phyloP scores from a whole-genome alignment of 2,888 invertebrate species.

The Chrysina gloriosa region DNA sequence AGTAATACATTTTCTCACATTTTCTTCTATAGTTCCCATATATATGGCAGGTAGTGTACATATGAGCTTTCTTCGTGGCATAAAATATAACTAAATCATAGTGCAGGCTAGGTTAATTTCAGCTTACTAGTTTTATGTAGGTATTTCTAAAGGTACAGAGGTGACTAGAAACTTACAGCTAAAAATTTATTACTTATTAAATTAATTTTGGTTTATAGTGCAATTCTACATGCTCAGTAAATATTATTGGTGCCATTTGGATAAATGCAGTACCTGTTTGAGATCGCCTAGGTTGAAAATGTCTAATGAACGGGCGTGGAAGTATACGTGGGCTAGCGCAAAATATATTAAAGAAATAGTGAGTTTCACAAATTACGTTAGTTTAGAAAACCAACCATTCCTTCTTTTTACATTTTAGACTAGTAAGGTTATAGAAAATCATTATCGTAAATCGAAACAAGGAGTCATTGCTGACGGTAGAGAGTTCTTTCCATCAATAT shows the following conservation, averaged over 20 bases:
- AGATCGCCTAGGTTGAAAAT: conserved; percentile 47
- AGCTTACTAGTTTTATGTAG: too few relatives aligned
- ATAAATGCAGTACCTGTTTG: conserved; percentile 47
- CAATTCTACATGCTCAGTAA: conserved; percentile 4
- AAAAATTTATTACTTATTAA: too few relatives aligned
- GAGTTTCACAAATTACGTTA: conserved; percentile 3
- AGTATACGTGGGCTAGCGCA: conserved; percentile 56
- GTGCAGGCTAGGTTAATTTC: too few relatives aligned
- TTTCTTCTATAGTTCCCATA: too few relatives aligned
- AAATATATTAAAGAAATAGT: conserved; percentile 49
- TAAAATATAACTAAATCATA: too few relatives aligned
- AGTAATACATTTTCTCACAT: too few relatives aligned
- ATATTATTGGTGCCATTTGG: conserved; percentile 53
- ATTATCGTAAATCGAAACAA: conserved; percentile 55
- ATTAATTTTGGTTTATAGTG: neutral
- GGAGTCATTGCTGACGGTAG: conserved; percentile 55
- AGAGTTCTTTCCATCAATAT: conserved; percentile 59
- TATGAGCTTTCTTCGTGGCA: too few relatives aligned
- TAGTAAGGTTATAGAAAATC: conserved; percentile 45
- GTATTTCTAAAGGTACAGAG: too few relatives aligned
- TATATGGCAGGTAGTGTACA: too few relatives aligned
- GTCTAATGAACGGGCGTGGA: conserved; percentile 41
- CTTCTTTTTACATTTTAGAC: conserved; percentile 43
- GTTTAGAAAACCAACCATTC: neutral
- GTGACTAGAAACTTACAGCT: too few relatives aligned